Evolutionary conservation across 2,888 invertebrate genomes (phyloP), one percentile per base, ranked within the genome.

Genomic region (Entomobrya proxima): DNA sequence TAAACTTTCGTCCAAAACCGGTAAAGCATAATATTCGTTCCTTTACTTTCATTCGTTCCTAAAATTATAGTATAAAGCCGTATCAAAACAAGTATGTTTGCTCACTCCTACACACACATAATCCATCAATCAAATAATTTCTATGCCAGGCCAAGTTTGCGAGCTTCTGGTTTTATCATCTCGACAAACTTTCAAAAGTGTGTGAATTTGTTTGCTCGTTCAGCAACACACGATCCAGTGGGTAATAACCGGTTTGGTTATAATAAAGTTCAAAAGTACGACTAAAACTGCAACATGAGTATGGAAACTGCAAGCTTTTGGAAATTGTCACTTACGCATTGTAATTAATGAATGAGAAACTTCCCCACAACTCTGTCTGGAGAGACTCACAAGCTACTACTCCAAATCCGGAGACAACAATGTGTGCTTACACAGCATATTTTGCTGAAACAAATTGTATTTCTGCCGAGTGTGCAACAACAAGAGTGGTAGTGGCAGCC

Each of bases 241-340:
- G n/a, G n/a, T n/a, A n/a, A n/a, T n/a, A n/a, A n/a, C n/a, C n/a
- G n/a, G n/a, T n/a, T n/a, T n/a, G n/a, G 50, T 50, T 18, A 13
- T 24, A 27, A 64, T 64, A 18, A 18, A 67, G 58, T 35, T 37
- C 67, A 67, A 67, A 67, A 35, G 1, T 58, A 30, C n/a, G 1
- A 18, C 27, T 27, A 64, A 35, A 35, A 35, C 35, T 35, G 52
- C 21, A 21, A n/a, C 64, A 64, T 35, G 18, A 27, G 35, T 18
- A 35, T n/a, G 32, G n/a, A 32, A 61, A 35, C 1, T 7, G 27
- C 2, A 64, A 18, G 58, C 32, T 37, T 64, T 1, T 35, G 21
- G 21, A 67, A 67, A 67, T 67, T 67, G 67, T 67, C 67, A 67
- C 67, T 67, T 40, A 40, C 24, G 67, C 67, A 44, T 27, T 24